phyloP scores from a whole-genome alignment of 1,140 invertebrate genomes.

The Agrypnia vestita region DNA sequence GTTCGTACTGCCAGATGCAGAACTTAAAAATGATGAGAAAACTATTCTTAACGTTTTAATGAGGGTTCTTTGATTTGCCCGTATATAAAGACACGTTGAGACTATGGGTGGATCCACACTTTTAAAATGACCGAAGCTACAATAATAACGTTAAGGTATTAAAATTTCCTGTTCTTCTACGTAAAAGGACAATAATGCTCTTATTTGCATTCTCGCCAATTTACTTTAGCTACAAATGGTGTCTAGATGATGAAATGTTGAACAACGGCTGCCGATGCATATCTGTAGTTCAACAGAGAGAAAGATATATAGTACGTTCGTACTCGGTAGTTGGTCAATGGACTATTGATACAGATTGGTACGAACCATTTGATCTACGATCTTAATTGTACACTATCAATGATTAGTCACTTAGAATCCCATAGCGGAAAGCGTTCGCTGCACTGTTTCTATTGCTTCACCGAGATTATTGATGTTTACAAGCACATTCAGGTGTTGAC shows the following conservation, averaged over 20 bases:
- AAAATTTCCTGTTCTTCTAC: too few species aligned
- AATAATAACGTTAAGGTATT: too few species aligned
- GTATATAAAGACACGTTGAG: too few species aligned
- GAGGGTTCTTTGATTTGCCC: too few species aligned
- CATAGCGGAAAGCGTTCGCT: background rate
- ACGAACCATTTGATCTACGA: slow-evolving; percentile 38
- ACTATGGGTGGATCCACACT: too few species aligned
- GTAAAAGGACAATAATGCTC: background rate
- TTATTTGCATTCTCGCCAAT: background rate
- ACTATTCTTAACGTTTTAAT: too few species aligned
- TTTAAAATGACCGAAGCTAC: too few species aligned
- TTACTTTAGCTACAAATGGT: slow-evolving; percentile 1
- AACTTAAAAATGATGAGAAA: too few species aligned
- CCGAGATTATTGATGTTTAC: slow-evolving; percentile 36
- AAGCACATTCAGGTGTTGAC: slow-evolving; percentile 40
- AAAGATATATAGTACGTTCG: background rate
- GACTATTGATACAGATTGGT: slow-evolving; percentile 29
- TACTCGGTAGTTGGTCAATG: slow-evolving; percentile 7
- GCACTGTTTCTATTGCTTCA: background rate
- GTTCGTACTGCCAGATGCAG: too few species aligned
- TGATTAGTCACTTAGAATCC: slow-evolving; percentile 30
- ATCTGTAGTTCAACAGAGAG: slow-evolving; percentile 15
- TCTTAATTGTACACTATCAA: slow-evolving; percentile 30
- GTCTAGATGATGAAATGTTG: slow-evolving; percentile 9
- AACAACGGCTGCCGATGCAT: slow-evolving; percentile 34